Evolutionary conservation across 2,797 vertebrate species (phyloP).

Genomic region (Oreochromis grahami): DNA sequence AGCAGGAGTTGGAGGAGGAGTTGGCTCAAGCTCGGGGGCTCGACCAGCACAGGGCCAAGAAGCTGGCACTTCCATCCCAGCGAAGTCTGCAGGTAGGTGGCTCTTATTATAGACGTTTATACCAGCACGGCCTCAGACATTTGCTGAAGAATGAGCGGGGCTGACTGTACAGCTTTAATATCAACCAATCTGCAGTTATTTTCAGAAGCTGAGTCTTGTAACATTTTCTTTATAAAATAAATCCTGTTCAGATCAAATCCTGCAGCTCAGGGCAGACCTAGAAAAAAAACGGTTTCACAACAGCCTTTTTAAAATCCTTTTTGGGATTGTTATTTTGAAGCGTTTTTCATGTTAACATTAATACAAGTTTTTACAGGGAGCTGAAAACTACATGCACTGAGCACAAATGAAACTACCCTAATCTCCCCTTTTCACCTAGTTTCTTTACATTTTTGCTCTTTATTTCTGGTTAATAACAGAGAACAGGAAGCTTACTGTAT

Average conservation of each 20-base stretch:
- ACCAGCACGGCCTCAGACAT: background rate
- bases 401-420: background rate
- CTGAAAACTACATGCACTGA: background rate
- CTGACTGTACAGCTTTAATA: background rate
- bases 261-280: background rate
- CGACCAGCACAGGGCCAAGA: conserved; percentile 77
- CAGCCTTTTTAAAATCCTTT: background rate
- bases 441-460: background rate
- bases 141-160: background rate
- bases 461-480: background rate
- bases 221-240: background rate
- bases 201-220: background rate
- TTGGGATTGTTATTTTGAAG: accelerated
- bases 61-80: conserved; percentile 65
- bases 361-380: accelerated
- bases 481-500: background rate
- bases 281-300: background rate
- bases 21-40: conserved; percentile 81
- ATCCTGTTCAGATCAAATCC: background rate
- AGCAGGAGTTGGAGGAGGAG: conserved; percentile 96
- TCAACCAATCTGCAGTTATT: background rate
- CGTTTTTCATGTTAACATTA: background rate
- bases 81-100: conserved; percentile 81
- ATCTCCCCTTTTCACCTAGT: background rate
- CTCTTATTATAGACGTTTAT: background rate